Evolutionary conservation across 2,888 invertebrate species (phyloP).

Genomic region (Eupithecia centaureata): DNA sequence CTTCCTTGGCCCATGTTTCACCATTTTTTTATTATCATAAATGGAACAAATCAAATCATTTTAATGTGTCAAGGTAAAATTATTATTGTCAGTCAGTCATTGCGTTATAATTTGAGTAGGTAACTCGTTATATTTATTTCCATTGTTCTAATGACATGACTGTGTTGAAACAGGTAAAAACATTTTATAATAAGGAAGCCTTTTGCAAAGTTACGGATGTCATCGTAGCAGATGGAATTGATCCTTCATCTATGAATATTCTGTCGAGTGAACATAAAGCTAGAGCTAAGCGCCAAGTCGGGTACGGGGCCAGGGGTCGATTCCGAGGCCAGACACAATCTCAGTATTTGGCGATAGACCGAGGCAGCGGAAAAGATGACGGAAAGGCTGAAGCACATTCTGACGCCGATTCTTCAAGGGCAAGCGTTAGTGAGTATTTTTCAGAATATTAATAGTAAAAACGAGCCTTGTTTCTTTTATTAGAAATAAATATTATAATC

Average conservation of each 20-base stretch:
- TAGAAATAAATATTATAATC: constrained; percentile 17
- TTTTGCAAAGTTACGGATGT: constrained; percentile 53
- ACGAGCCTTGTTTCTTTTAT: not conserved
- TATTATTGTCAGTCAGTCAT: constrained; percentile 25
- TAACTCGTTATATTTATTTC: constrained; percentile 14
- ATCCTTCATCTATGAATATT: constrained; percentile 21
- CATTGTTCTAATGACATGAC: constrained; percentile 31
- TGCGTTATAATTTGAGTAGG: constrained; percentile 31
- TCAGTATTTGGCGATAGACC: constrained; percentile 87
- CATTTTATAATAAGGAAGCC: constrained; percentile 44
- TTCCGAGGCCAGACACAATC: constrained; percentile 92
- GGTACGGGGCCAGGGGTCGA: constrained; percentile 67
- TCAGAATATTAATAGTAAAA: not conserved
- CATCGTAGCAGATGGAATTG: constrained; percentile 28
- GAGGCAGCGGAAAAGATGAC: constrained; percentile 83
- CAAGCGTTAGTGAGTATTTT: constrained; percentile 87
- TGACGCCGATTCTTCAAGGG: constrained; percentile 87
- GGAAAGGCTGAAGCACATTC: constrained; percentile 94
- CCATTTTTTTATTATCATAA: constrained; percentile 61
- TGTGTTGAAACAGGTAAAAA: constrained; percentile 56
- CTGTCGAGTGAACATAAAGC: constrained; percentile 26
- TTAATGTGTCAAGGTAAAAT: constrained; percentile 43
- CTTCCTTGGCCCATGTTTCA: constrained; percentile 72
- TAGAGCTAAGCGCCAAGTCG: constrained; percentile 59
- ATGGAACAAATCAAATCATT: constrained; percentile 48